phyloP scores from a whole-genome alignment of 1,140 invertebrate species.

The Drosophila varians region DNA sequence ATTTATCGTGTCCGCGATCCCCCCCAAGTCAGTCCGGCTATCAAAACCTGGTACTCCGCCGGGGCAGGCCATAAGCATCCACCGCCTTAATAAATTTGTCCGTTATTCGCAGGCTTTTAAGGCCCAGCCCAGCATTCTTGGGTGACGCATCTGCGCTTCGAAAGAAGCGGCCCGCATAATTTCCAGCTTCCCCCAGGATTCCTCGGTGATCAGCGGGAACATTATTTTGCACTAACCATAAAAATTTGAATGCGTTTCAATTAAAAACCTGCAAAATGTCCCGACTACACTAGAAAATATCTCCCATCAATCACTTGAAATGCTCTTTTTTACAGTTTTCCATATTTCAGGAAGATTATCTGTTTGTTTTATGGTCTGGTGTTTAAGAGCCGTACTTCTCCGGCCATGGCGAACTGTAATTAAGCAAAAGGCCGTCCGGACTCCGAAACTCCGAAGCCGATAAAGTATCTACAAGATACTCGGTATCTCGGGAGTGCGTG shows the following conservation, averaged over 20 bases:
- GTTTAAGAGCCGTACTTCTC: not conserved
- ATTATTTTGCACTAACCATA: not conserved
- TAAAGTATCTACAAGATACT: slow-evolving; percentile 71
- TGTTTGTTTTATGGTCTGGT: not conserved
- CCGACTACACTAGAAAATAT: not conserved
- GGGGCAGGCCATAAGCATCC: not conserved
- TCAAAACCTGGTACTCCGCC: slow-evolving; percentile 37
- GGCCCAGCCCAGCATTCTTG: slow-evolving; percentile 28
- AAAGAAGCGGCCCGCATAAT: not conserved
- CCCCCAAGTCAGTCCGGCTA: slow-evolving; percentile 50
- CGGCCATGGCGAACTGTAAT: slow-evolving; percentile 72
- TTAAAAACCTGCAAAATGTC: not conserved
- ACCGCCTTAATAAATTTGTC: slow-evolving; percentile 15
- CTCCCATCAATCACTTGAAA: not conserved
- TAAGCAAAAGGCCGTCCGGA: slow-evolving; percentile 56
- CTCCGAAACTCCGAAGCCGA: too few species aligned
- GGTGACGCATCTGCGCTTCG: slow-evolving; percentile 19
- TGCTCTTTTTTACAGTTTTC: not conserved
- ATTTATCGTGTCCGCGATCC: slow-evolving; percentile 54
- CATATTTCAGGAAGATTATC: not conserved
- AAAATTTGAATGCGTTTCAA: not conserved
- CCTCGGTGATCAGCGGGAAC: slow-evolving; percentile 6
- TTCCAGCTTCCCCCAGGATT: slow-evolving; percentile 12
- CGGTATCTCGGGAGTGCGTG: slow-evolving; percentile 15
- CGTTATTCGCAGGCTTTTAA: slow-evolving; percentile 17